Evolutionary conservation across 1,140 invertebrate species (phyloP).

Genomic region (Ephestia elutella): DNA sequence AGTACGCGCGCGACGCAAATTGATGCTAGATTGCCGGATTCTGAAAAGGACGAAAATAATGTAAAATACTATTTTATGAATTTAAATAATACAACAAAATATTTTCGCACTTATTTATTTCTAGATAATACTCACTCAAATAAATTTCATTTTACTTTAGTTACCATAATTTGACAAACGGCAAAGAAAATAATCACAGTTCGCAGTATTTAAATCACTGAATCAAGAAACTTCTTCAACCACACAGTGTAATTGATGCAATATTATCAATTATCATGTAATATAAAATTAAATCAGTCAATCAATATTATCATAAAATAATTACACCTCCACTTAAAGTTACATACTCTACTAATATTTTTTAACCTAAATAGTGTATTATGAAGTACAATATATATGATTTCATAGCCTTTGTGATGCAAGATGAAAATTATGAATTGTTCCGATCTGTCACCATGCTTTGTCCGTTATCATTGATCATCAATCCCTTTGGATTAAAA

Average conservation of each 20-base stretch:
- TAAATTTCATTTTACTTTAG: slow-evolving; percentile 8
- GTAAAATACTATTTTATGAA: not conserved
- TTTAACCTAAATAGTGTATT: not conserved
- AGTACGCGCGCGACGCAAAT: no score
- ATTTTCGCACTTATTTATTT: not conserved
- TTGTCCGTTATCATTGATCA: no score
- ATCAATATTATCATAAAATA: slow-evolving; percentile 17
- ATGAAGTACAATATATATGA: not conserved
- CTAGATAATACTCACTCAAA: slow-evolving; percentile 24
- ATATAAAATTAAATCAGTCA: slow-evolving; percentile 26
- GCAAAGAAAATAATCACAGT: slow-evolving; percentile 18
- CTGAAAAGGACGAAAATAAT: no score
- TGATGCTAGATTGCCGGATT: no score
- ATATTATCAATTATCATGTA: slow-evolving; percentile 1
- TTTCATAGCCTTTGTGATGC: no score
- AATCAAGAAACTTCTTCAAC: slow-evolving; percentile 5
- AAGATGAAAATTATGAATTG: no score
- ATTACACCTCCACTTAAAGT: not conserved
- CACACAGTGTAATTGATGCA: not conserved
- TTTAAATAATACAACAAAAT: not conserved
- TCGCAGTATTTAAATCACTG: slow-evolving; percentile 29
- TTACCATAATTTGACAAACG: slow-evolving; percentile 17
- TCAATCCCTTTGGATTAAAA: no score
- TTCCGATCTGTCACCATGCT: no score
- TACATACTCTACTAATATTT: not conserved